Conservation (phyloP, 2,888 invertebrate genomes). For the Platerodrilus igneus region DNA sequence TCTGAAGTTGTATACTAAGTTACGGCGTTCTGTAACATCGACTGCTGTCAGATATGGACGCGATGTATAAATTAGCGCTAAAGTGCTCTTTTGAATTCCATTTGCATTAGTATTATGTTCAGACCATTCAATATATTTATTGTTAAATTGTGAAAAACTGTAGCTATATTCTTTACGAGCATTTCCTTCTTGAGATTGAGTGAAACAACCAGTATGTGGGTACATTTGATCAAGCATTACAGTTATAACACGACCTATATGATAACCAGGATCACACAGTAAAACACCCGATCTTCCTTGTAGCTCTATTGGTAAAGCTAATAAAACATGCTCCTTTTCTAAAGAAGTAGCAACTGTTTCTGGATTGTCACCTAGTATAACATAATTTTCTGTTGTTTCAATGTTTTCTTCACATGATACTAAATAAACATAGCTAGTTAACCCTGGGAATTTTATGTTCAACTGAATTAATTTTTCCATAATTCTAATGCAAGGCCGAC, state of each 20-base stretch:
- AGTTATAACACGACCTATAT: slow-evolving; percentile 78
- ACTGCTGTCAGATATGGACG: slow-evolving; percentile 76
- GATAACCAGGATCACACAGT: slow-evolving; percentile 88
- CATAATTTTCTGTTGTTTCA: slow-evolving; percentile 56
- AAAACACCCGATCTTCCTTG: slow-evolving; percentile 71
- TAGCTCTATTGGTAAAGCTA: slow-evolving; percentile 68
- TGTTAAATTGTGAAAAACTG: slow-evolving; percentile 62
- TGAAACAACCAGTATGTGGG: slow-evolving; percentile 89
- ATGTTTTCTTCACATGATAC: slow-evolving; percentile 87
- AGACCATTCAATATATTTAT: slow-evolving; percentile 80
- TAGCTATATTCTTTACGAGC: slow-evolving; percentile 83
- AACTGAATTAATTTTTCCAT: slow-evolving; percentile 58
- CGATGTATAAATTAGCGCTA: slow-evolving; percentile 74
- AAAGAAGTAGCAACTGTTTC: slow-evolving; percentile 56
- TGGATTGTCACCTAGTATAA: slow-evolving; percentile 56
- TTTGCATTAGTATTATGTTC: slow-evolving; percentile 69
- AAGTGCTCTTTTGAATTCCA: slow-evolving; percentile 48
- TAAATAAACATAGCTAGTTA: slow-evolving; percentile 64
- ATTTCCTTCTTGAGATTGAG: slow-evolving; percentile 70
- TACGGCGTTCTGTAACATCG: slow-evolving; percentile 83
- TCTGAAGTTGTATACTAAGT: slow-evolving; percentile 79
- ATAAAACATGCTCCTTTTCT: slow-evolving; percentile 86
- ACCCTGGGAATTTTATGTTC: slow-evolving; percentile 62
- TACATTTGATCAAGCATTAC: slow-evolving; percentile 80
- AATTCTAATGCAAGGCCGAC: slow-evolving; percentile 84